Evolutionary conservation across 2,888 invertebrate genomes (phyloP), one percentile per base, ranked within the genome.

Genomic region (Stenodema calcarata): DNA sequence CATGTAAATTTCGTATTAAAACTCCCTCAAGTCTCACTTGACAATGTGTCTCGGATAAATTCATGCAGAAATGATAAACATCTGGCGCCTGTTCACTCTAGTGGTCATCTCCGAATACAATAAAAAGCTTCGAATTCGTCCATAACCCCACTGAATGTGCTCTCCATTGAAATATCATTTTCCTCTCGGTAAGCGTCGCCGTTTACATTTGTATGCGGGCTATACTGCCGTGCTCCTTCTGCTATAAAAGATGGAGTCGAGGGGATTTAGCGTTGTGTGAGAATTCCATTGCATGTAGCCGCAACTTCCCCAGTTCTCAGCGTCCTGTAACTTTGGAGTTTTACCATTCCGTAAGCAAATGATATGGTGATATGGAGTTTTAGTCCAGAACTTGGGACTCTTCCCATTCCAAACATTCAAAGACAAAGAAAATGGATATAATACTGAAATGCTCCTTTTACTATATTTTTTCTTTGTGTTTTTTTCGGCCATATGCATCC

Each of bases 121-220:
- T 30, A 18, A 70, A 69, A 73, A 73, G 35, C 18, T 73, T 35
- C 73, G 73, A 35, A 7, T 16, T 35, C 35, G 1, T 7, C n/a
- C 27, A 23, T 7, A 73, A 30, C 35, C 9, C n/a, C 7, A 9
- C n/a, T 73, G 73, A 73, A 73, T 35, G 41, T 73, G 30, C 73
- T 73, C 18, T 30, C 30, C 73, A 73, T 70, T 73, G 73, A 73
- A 35, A 73, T 73, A 73, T 16, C 35, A 73, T 73, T 7, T 28
- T 35, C 35, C 9, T 35, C 18, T 28, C 35, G 35, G 16, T 73
- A 35, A 73, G 18, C 73, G 41, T 73, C 9, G 35, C 30, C 47
- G 50, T 23, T 80, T 80, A 80, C 80, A 80, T 80, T 80, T 80
- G 80, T 80, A 80, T 80, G 80, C 80, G 50, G 80, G 80, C 30